phyloP scores from a whole-genome alignment of 2,113 vertebrate genomes.

The Oryzias celebensis region DNA sequence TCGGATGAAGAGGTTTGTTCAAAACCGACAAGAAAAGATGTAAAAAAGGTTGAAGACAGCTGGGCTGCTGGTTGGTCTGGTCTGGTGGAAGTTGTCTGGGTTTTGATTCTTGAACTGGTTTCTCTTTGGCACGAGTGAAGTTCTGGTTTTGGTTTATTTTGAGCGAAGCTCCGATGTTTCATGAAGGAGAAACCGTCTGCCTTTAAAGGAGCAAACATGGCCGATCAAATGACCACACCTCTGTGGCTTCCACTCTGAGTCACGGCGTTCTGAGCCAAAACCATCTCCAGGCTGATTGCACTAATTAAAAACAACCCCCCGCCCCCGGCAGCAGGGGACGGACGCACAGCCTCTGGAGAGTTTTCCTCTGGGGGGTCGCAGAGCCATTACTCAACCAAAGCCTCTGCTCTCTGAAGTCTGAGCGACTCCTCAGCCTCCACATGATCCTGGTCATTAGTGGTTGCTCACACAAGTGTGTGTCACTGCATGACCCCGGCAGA shows the following conservation, averaged over 20 bases:
- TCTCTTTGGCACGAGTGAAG: too few species aligned
- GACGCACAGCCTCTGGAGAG: slow-evolving; percentile 24
- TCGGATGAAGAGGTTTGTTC: too few species aligned
- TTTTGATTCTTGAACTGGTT: too few species aligned
- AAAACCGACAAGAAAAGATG: too few species aligned
- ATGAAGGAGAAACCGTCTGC: too few species aligned
- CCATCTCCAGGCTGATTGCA: slow-evolving; percentile 35
- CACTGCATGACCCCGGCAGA: slow-evolving; percentile 44
- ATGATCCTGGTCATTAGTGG: slow-evolving; percentile 57
- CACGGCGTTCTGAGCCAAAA: slow-evolving; percentile 35
- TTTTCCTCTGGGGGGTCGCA: slow-evolving; percentile 47
- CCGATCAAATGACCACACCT: too few species aligned
- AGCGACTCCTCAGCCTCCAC: slow-evolving; percentile 35
- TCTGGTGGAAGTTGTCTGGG: too few species aligned
- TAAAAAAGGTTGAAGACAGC: too few species aligned
- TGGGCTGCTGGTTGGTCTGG: too few species aligned
- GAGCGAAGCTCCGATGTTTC: too few species aligned
- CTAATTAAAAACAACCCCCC: slow-evolving; percentile 48
- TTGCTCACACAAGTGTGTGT: slow-evolving; percentile 29
- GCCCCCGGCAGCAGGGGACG: slow-evolving; percentile 11
- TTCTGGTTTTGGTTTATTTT: too few species aligned
- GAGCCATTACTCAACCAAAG: slow-evolving; percentile 48
- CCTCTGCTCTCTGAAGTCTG: slow-evolving; percentile 59
- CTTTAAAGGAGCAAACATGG: too few species aligned
- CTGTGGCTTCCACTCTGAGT: slow-evolving; percentile 36